Base-by-base conservation (phyloP, 2,888 invertebrate species). In the Thecophora atra region DNA sequence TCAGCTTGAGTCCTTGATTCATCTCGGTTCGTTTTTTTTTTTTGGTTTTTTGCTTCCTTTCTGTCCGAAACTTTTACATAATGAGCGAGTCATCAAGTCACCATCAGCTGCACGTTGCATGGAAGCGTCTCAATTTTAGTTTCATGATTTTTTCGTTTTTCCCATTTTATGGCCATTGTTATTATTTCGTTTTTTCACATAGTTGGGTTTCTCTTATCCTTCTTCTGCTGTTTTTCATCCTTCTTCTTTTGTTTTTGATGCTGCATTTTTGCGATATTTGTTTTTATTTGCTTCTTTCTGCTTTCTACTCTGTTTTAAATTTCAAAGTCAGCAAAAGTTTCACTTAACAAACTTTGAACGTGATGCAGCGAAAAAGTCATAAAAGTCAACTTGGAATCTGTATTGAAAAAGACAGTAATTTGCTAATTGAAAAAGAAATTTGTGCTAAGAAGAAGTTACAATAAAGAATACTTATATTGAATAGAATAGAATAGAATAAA, bases 251-350 rank as follows among this genome's bases (percentile, higher is more conserved):
- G 37, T 37, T 37, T 37, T 37, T 37, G 37, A 37, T 37, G 11
- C 37, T n/a, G n/a, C n/a, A n/a, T n/a, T n/a, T n/a, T n/a, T n/a
- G n/a, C n/a, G n/a, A n/a, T n/a, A n/a, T n/a, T n/a, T n/a, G n/a
- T n/a, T 37, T 37, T 1, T 24, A 21, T 63, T n/a, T 37, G 21
- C 13, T 37, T 63, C 21, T 37, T n/a, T 63, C 4, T 15, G n/a
- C 21, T 37, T 63, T 63, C 26, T 63, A n/a, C 63, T 21, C n/a
- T 37, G 42, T 19, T 44, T 63, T 74, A 52, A 73, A 70, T 74
- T 76, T 74, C 75, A 76, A 76, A 74, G 75, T 76, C 75, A 72
- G 70, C 70, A 51, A 73, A 74, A 74, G 65, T 73, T 72, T 63
- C 30, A 19, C 19, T 8, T 19, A 42, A 42, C 37, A 63, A 63